A percentile compares a stretch with the other conserved stretches of the same genome.
Evolutionary conservation across 2,888 invertebrate genomes (phyloP).

Genomic region (Aporophyla lueneburgensis): DNA sequence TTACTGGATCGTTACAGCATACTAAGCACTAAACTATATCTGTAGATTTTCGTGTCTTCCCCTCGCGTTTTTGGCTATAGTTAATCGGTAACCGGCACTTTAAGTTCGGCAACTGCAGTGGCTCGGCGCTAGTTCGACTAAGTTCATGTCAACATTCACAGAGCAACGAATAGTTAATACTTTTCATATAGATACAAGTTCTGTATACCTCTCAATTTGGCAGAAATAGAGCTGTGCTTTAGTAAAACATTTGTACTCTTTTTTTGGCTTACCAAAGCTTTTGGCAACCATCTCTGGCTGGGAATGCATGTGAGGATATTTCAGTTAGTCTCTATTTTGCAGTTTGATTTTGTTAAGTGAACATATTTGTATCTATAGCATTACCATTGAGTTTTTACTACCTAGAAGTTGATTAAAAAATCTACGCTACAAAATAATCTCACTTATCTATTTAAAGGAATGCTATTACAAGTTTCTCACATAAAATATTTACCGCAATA

Average conservation of each 20-base stretch:
- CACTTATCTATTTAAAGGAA: neutral
- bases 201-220: constrained; percentile 33
- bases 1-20: no score
- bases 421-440: neutral
- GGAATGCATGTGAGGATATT: constrained; percentile 16
- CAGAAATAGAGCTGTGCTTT: constrained; percentile 35
- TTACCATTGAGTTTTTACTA: neutral
- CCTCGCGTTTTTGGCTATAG: constrained; percentile 22
- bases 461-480: neutral
- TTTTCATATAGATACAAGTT: constrained; percentile 32
- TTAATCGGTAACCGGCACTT: constrained; percentile 31
- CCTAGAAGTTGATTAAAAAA: neutral
- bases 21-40: neutral
- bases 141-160: constrained; percentile 48
- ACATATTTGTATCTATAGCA: constrained; percentile 2
- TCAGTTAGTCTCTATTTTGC: neutral
- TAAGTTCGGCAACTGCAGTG: constrained; percentile 38
- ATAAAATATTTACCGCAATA: constrained; percentile 6
- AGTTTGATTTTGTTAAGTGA: constrained; percentile 27
- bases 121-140: constrained; percentile 14
- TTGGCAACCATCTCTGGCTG: constrained; percentile 37
- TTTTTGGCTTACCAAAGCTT: constrained; percentile 47
- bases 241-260: constrained; percentile 36
- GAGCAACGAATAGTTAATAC: constrained; percentile 56
- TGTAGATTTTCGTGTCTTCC: neutral